Evolutionary conservation across 1,140 invertebrate genomes (phyloP).

Genomic region (Telenomus remus): DNA sequence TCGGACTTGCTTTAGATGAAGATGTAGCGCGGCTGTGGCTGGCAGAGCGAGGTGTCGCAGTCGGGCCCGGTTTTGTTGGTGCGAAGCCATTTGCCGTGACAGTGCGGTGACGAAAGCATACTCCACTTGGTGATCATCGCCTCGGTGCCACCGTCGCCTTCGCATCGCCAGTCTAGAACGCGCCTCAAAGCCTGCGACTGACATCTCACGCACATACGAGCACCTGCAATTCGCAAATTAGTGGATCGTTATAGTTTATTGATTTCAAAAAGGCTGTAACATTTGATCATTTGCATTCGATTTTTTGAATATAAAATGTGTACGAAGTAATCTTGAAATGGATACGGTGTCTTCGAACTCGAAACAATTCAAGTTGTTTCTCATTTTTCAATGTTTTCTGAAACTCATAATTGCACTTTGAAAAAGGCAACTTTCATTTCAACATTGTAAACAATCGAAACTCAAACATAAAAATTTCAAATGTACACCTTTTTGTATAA

Average conservation of each 20-base stretch:
- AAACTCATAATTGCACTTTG: too few species aligned
- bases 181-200: conserved; percentile 84
- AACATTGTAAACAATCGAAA: too few species aligned
- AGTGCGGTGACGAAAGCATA: conserved; percentile 84
- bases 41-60: conserved; percentile 76
- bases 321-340: too few species aligned
- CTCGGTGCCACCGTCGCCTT: conserved; percentile 83
- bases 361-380: too few species aligned
- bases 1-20: conserved; percentile 76
- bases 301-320: too few species aligned
- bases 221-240: conserved; percentile 74
- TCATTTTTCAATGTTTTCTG: too few species aligned
- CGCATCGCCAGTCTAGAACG: conserved; percentile 83
- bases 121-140: conserved; percentile 85
- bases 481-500: too few species aligned
- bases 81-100: conserved; percentile 89
- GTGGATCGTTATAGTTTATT: not conserved
- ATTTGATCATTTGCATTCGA: too few species aligned
- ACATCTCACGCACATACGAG: conserved; percentile 84
- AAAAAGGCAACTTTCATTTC: too few species aligned
- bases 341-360: too few species aligned
- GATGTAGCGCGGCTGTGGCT: conserved; percentile 79
- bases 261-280: too few species aligned
- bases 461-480: too few species aligned
- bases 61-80: conserved; percentile 77